Evolutionary conservation across 2,888 invertebrate genomes (phyloP).

Genomic region (Torymus tubicola): DNA sequence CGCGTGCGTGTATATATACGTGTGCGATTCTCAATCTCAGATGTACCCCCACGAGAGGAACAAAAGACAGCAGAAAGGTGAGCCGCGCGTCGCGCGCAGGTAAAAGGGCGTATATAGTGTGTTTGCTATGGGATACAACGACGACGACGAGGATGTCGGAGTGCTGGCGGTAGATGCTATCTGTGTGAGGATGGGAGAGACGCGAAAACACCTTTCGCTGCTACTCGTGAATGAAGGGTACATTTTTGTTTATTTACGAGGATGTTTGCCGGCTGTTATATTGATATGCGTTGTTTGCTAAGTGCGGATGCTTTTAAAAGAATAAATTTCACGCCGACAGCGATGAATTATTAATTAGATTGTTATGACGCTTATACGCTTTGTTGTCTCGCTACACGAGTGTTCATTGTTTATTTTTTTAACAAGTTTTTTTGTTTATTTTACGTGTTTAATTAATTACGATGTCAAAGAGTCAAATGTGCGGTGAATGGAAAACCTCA

Average conservation of each 20-base stretch:
- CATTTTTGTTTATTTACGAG: not conserved
- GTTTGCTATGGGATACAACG: not conserved
- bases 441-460: too few species aligned
- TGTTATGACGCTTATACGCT: too few species aligned
- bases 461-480: too few species aligned
- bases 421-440: too few species aligned
- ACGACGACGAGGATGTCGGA: not conserved
- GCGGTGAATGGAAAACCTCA: too few species aligned
- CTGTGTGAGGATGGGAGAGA: not conserved
- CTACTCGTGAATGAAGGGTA: not conserved
- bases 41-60: conserved; percentile 6
- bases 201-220: not conserved
- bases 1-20: not conserved
- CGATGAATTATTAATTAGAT: too few species aligned
- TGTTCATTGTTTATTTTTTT: not conserved
- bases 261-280: too few species aligned
- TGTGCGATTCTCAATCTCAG: conserved; percentile 27
- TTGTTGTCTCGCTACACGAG: too few species aligned
- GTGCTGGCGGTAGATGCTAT: conserved; percentile 28
- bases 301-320: too few species aligned
- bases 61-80: conserved; percentile 5
- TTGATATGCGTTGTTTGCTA: too few species aligned
- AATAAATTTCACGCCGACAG: too few species aligned
- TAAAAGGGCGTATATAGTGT: conserved; percentile 18
- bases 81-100: not conserved